Evolutionary conservation across 2,888 invertebrate genomes (phyloP).

Genomic region (Epiperipatus broadwayi): DNA sequence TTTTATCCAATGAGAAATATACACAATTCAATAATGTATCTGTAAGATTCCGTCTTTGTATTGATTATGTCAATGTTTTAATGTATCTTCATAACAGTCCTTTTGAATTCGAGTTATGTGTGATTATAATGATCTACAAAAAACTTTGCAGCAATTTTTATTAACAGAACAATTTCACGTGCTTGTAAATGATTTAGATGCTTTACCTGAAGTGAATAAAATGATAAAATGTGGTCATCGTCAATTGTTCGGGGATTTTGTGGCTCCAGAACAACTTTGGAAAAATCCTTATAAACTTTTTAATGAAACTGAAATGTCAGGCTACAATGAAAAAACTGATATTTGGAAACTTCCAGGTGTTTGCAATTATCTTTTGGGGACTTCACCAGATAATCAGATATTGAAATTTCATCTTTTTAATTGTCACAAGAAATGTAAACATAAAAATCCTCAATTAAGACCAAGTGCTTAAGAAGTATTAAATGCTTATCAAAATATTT

Average conservation of each 20-base stretch:
- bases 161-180: slow-evolving; percentile 26
- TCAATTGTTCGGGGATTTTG: slow-evolving; percentile 28
- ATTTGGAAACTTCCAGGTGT: slow-evolving; percentile 33
- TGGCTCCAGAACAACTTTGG: slow-evolving; percentile 34
- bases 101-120: slow-evolving; percentile 29
- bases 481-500: too few relatives aligned
- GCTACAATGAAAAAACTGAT: slow-evolving; percentile 32
- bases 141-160: slow-evolving; percentile 31
- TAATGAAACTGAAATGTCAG: slow-evolving; percentile 21
- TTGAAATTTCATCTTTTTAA: slow-evolving; percentile 23
- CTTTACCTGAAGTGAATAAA: slow-evolving; percentile 26
- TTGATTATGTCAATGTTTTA: slow-evolving; percentile 28
- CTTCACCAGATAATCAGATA: slow-evolving; percentile 17
- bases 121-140: slow-evolving; percentile 30
- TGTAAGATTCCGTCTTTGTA: too few relatives aligned
- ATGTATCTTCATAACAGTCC: slow-evolving; percentile 27
- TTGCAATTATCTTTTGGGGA: slow-evolving; percentile 27
- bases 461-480: slow-evolving; percentile 25
- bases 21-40: too few relatives aligned
- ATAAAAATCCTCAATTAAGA: slow-evolving; percentile 21
- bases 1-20: slow-evolving; percentile 18
- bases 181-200: slow-evolving; percentile 32
- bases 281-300: slow-evolving; percentile 21
- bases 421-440: slow-evolving; percentile 26
- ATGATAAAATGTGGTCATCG: slow-evolving; percentile 30